These are phyloP conservation scores for Ceratothoa steindachneri DNA, from an alignment of 2,888 invertebrate genomes.

Conservation along the genomic window DNA sequence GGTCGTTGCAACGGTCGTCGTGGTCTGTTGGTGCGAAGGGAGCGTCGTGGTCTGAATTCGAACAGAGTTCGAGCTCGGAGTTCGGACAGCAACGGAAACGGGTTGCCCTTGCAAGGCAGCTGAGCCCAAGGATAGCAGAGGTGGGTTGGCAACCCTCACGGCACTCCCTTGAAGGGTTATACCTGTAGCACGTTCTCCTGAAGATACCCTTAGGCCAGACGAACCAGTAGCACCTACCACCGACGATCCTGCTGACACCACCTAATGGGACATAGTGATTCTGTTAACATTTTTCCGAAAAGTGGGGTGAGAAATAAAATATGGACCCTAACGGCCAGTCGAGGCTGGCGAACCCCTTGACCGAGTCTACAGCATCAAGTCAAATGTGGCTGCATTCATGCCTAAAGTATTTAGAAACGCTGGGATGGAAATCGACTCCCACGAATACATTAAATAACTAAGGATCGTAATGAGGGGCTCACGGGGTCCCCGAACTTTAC, in stretches of 20 bases:
- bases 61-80: neutral
- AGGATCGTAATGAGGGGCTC: no score
- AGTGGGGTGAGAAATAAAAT: no score
- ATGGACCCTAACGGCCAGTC: no score
- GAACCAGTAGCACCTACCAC: conserved; percentile 7
- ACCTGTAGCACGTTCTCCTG: neutral
- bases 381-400: no score
- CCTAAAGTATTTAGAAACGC: no score
- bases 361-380: no score
- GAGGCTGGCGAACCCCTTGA: no score
- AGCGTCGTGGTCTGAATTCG: neutral
- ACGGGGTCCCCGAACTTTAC: no score
- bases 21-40: neutral
- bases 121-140: conserved; percentile 11
- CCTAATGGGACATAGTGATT: no score
- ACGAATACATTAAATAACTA: no score
- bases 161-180: conserved; percentile 16
- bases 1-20: neutral
- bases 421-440: no score
- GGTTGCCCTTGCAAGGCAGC: neutral
- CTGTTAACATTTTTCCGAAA: no score
- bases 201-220: conserved; percentile 14
- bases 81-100: neutral
- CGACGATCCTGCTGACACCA: conserved; percentile 22
- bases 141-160: conserved; percentile 18